These are phyloP conservation scores for Cosmia pyralina DNA, from an alignment of 2,888 invertebrate genomes.

Conservation along the genomic window DNA sequence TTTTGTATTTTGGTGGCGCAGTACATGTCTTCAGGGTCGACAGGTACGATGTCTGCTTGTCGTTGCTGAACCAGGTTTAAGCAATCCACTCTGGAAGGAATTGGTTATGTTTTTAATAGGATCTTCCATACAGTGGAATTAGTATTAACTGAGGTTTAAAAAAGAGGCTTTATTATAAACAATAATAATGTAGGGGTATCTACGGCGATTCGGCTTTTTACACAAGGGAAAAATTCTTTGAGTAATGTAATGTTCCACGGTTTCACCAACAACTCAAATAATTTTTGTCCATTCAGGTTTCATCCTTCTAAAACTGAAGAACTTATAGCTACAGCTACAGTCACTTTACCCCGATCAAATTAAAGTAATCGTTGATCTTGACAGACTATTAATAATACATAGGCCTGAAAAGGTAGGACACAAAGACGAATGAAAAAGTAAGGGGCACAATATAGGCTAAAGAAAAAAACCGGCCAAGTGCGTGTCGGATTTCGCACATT, in stretches of 20 bases:
- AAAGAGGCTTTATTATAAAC: no score
- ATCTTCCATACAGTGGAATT: neutral
- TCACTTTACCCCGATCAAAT: neutral
- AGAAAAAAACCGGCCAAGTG: no score
- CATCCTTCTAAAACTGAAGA: neutral
- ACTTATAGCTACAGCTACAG: no score
- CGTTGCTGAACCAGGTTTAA: constrained; percentile 93
- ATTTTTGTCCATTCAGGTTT: no score
- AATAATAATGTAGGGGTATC: no score
- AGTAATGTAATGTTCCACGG: neutral
- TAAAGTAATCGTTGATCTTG: neutral
- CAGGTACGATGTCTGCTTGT: constrained; percentile 95
- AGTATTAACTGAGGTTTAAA: no score
- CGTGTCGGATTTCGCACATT: no score
- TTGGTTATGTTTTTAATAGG: neutral
- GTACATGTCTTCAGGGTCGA: constrained; percentile 97
- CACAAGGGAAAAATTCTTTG: neutral
- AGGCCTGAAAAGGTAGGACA: neutral
- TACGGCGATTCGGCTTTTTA: neutral
- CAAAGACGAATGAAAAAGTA: no score
- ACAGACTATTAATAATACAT: neutral
- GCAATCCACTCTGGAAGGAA: constrained; percentile 92
- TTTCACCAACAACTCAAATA: neutral
- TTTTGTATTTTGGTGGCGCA: constrained; percentile 93
- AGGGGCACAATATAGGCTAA: no score